Conservation (phyloP, 2,888 invertebrate genomes). For the Melieria omissa region DNA sequence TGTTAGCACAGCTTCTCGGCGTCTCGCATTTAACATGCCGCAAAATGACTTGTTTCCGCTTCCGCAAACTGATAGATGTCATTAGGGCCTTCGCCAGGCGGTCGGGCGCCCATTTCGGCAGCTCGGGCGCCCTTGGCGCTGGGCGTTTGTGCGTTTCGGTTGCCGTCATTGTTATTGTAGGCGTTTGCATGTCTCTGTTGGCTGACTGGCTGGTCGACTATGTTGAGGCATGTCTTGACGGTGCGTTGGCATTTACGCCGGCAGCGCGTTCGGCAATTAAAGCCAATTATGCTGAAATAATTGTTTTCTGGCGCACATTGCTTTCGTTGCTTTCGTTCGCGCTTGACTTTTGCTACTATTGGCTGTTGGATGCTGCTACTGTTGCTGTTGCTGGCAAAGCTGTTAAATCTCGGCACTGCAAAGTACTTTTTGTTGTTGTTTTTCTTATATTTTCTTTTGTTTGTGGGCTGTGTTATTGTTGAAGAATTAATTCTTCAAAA, state of each 20-base stretch:
- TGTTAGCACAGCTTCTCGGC: conserved; percentile 5
- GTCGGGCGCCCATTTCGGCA: too few relatives aligned
- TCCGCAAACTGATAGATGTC: conserved; percentile 61
- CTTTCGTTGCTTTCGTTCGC: neutral
- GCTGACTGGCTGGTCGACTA: neutral
- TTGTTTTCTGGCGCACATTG: conserved; percentile 45
- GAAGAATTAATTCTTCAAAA: too few relatives aligned
- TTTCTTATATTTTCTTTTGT: too few relatives aligned
- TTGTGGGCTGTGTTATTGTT: too few relatives aligned
- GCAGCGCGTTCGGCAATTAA: conserved; percentile 55
- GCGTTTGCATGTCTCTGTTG: conserved; percentile 18
- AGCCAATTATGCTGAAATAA: conserved; percentile 63
- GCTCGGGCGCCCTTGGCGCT: neutral
- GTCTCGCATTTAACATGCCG: conserved; percentile 52
- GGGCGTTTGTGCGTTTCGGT: conserved; percentile 23
- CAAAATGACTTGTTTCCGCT: conserved; percentile 65
- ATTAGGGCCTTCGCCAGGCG: conserved; percentile 51
- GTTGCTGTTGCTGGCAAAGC: neutral
- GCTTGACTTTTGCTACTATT: neutral
- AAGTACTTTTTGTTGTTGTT: too few relatives aligned
- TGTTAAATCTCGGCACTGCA: too few relatives aligned
- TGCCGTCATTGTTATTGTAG: conserved; percentile 23
- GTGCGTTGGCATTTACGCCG: too few relatives aligned
- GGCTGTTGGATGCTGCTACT: neutral
- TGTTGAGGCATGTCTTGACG: neutral